phyloP scores from a whole-genome alignment of 2,113 vertebrate genomes.

The Colinus virginianus region DNA sequence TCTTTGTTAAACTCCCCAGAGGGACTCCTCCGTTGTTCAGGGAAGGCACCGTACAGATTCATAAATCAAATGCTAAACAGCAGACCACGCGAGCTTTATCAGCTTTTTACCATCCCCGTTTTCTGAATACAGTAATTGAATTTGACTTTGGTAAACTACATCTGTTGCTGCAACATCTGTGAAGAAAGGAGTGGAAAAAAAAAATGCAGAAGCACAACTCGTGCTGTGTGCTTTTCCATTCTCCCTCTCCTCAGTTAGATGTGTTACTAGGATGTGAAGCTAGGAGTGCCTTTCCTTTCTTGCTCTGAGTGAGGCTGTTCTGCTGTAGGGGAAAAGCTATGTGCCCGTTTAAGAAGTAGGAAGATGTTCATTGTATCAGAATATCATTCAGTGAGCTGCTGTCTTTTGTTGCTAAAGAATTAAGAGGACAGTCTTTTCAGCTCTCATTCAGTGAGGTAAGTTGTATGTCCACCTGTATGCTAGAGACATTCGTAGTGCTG shows the following conservation, averaged over 20 bases:
- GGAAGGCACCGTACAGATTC: neutral
- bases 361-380: neutral
- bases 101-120: slow-evolving; percentile 4
- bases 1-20: slow-evolving; percentile 32
- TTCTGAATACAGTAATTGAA: neutral
- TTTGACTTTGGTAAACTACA: neutral
- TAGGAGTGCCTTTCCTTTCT: neutral
- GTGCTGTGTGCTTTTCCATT: neutral
- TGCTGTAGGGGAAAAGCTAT: neutral
- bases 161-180: neutral
- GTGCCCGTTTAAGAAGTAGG: neutral
- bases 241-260: neutral
- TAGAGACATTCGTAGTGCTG: fast-evolving
- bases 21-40: slow-evolving; percentile 16
- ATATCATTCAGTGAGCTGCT: neutral
- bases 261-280: neutral
- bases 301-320: neutral
- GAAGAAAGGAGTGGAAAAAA: neutral
- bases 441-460: neutral
- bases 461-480: neutral
- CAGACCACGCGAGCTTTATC: neutral
- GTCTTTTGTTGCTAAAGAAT: neutral
- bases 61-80: neutral
- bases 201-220: neutral
- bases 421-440: neutral